A percentile compares a stretch with the other conserved stretches of the same genome.
These are phyloP conservation scores for Strix uralensis DNA, from an alignment of 2,113 vertebrate genomes.

Conservation along the genomic window DNA sequence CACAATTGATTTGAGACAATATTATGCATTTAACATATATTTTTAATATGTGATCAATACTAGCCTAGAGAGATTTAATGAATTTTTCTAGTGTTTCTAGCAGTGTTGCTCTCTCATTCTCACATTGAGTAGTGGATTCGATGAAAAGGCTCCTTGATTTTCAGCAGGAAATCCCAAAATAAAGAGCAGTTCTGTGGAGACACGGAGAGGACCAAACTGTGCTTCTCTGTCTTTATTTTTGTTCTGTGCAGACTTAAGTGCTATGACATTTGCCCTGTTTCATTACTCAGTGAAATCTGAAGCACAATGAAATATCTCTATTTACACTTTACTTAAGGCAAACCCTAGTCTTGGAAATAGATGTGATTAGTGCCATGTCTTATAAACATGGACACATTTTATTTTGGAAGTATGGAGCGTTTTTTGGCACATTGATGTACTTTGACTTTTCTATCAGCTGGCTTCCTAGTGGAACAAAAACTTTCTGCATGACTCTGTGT, in stretches of 20 bases:
- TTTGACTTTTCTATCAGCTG: not conserved
- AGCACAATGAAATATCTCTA: not conserved
- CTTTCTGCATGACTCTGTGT: accelerated
- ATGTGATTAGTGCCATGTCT: not conserved
- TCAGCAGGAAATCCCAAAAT: not conserved
- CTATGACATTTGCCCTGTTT: conserved; percentile 12
- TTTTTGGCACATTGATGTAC: not conserved
- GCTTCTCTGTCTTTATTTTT: conserved; percentile 19
- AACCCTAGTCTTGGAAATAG: not conserved
- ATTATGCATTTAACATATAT: not conserved
- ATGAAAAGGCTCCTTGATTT: conserved; percentile 45
- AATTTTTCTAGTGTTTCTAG: not conserved
- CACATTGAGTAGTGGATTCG: not conserved
- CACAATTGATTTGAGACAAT: not conserved
- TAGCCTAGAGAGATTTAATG: not conserved
- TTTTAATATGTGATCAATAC: not conserved
- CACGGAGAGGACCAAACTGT: not conserved
- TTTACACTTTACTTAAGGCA: conserved; percentile 18
- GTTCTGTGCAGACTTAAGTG: not conserved
- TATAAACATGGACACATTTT: not conserved
- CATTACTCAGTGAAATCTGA: not conserved
- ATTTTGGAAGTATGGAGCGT: not conserved
- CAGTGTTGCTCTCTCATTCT: not conserved
- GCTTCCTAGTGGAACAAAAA: not conserved
- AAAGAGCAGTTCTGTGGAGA: not conserved